Evolutionary conservation across 2,888 invertebrate genomes (phyloP).

Genomic region (Athalia cordata): DNA sequence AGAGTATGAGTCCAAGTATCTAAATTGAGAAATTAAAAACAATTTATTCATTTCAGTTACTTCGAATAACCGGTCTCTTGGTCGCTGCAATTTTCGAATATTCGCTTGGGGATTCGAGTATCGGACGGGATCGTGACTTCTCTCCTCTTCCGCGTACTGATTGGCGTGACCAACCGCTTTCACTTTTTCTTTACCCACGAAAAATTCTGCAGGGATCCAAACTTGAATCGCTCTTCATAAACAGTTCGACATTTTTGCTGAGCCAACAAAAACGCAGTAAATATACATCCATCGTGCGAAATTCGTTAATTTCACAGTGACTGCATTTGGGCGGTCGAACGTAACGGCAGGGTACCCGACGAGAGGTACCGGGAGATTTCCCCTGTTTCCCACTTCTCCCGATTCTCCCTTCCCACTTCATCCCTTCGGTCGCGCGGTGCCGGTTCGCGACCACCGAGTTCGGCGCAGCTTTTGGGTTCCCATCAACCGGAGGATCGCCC

Average conservation of each 20-base stretch:
- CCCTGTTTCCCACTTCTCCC: conserved; percentile 5
- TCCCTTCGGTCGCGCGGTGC: conserved; percentile 30
- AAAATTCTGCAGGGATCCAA: neutral
- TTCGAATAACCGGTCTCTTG: neutral
- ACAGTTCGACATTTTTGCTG: conserved; percentile 42
- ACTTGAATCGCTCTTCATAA: conserved; percentile 38
- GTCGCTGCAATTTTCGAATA: conserved; percentile 13
- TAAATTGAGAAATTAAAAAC: too few species aligned
- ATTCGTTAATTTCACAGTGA: conserved; percentile 68
- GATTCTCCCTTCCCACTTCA: conserved; percentile 14
- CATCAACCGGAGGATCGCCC: conserved; percentile 44
- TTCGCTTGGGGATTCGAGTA: conserved; percentile 2
- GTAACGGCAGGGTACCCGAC: neutral
- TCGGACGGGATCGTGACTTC: conserved; percentile 11
- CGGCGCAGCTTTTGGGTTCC: conserved; percentile 54
- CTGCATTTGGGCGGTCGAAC: conserved; percentile 53
- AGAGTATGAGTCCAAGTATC: too few species aligned
- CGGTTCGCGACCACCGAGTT: conserved; percentile 49
- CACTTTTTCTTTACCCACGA: neutral
- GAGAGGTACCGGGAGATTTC: conserved; percentile 23
- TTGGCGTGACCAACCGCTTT: conserved; percentile 23
- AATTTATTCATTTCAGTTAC: too few species aligned
- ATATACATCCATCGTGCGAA: conserved; percentile 62
- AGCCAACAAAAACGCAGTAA: conserved; percentile 51
- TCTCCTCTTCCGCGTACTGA: conserved; percentile 16